Conservation (phyloP, 2,797 vertebrate genomes). For the Chiloscyllium punctatum region DNA sequence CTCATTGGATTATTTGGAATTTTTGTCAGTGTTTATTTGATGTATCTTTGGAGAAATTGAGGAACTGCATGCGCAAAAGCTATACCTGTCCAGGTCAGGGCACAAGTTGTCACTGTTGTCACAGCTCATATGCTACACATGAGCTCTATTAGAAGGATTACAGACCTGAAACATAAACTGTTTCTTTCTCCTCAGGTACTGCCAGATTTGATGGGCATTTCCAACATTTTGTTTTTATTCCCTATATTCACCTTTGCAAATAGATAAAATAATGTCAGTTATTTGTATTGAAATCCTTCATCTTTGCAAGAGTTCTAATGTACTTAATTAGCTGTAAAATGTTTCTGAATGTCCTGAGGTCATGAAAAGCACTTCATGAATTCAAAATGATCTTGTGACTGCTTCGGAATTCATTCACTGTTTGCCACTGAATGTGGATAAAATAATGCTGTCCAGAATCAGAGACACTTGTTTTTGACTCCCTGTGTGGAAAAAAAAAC, state of each 20-base stretch:
- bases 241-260: not conserved
- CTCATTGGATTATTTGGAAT: not conserved
- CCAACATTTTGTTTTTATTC: not conserved
- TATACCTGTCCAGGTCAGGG: not conserved
- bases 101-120: not conserved
- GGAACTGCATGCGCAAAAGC: not conserved
- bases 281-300: not conserved
- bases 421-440: not conserved
- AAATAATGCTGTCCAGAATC: not conserved
- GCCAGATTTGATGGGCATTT: no score
- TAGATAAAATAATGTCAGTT: not conserved
- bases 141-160: not conserved
- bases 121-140: not conserved
- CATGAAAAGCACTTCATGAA: no score
- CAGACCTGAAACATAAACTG: not conserved
- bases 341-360: not conserved
- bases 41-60: not conserved
- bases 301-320: not conserved
- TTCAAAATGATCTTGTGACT: not conserved
- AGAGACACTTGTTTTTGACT: not conserved
- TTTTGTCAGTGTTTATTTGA: not conserved
- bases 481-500: not conserved
- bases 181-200: not conserved
- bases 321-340: not conserved
- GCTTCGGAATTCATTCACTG: not conserved